Evolutionary conservation across 1,140 invertebrate species (phyloP).

Genomic region (Manduca sexta): DNA sequence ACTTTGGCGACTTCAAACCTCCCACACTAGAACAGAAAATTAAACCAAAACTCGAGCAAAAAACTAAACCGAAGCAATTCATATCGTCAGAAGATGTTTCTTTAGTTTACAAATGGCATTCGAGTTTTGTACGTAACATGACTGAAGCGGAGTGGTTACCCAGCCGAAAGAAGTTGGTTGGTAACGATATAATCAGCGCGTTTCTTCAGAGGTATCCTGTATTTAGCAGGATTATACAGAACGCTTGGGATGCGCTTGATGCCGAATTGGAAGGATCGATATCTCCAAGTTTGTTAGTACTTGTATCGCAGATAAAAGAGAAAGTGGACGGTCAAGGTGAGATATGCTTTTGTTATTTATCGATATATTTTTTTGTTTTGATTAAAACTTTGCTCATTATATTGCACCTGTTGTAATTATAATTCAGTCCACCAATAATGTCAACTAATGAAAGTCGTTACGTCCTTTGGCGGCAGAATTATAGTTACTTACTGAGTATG

Average conservation of each 20-base stretch:
- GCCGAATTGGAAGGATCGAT: slow-evolving; percentile 70
- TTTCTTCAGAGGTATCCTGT: slow-evolving; percentile 76
- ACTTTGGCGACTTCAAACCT: slow-evolving; percentile 78
- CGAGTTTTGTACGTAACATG: slow-evolving; percentile 73
- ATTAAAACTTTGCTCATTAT: too few relatives aligned
- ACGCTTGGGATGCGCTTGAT: slow-evolving; percentile 65
- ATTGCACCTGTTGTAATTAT: too few relatives aligned
- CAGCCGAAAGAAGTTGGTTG: slow-evolving; percentile 39
- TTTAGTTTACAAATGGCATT: slow-evolving; percentile 76
- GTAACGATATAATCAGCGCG: slow-evolving; percentile 72
- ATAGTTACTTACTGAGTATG: too few relatives aligned
- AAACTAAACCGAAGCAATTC: slow-evolving; percentile 36
- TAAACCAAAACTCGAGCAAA: slow-evolving; percentile 21
- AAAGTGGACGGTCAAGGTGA: slow-evolving; percentile 60
- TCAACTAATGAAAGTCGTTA: too few relatives aligned
- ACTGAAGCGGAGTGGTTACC: slow-evolving; percentile 76
- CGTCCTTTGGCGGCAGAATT: too few relatives aligned
- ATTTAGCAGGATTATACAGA: slow-evolving; percentile 71
- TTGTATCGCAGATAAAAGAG: slow-evolving; percentile 54
- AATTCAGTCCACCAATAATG: too few relatives aligned
- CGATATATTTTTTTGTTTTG: neutral
- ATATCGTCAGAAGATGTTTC: slow-evolving; percentile 76
- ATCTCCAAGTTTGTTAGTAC: slow-evolving; percentile 72
- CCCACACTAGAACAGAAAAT: slow-evolving; percentile 52
- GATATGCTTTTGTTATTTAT: slow-evolving; percentile 13